Conservation (phyloP, 2,797 vertebrate species). For the Varecia variegata region DNA sequence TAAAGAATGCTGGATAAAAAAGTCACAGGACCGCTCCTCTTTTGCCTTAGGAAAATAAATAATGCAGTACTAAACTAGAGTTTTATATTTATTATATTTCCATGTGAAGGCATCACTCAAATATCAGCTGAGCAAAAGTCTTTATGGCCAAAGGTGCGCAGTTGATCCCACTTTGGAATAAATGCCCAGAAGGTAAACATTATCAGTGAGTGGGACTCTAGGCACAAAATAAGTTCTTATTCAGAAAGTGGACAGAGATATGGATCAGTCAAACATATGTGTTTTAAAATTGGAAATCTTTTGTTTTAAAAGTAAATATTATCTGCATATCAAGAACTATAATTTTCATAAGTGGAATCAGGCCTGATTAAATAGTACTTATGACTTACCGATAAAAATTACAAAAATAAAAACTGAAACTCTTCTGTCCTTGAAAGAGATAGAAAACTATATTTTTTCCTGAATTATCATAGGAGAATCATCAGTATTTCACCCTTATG, state of each 20-base stretch:
- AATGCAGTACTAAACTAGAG: constrained; percentile 25
- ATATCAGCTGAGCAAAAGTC: constrained; percentile 4
- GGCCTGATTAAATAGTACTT: constrained; percentile 43
- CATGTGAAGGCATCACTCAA: constrained; percentile 37
- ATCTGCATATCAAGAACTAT: constrained; percentile 47
- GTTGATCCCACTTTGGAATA: constrained; percentile 16
- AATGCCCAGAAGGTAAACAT: background rate
- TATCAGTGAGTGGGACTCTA: background rate
- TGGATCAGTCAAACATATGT: background rate
- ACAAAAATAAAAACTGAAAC: constrained; percentile 69
- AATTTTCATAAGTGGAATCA: constrained; percentile 58
- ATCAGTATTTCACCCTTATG: constrained; percentile 16
- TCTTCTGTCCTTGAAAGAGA: constrained; percentile 63
- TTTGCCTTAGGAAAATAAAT: constrained; percentile 55
- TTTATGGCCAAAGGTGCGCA: background rate
- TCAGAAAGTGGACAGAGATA: constrained; percentile 5
- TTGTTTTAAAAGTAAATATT: constrained; percentile 50
- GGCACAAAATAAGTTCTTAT: constrained; percentile 35
- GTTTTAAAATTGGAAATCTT: constrained; percentile 30
- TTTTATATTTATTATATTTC: constrained; percentile 52
- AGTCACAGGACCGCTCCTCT: background rate
- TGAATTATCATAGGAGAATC: constrained; percentile 50
- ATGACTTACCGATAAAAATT: constrained; percentile 59
- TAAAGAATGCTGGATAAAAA: constrained; percentile 34
- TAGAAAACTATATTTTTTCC: constrained; percentile 66